These are phyloP conservation scores for Drosophila grimshawi DNA, from an alignment of 1,140 invertebrate genomes.

Conservation along the genomic window DNA sequence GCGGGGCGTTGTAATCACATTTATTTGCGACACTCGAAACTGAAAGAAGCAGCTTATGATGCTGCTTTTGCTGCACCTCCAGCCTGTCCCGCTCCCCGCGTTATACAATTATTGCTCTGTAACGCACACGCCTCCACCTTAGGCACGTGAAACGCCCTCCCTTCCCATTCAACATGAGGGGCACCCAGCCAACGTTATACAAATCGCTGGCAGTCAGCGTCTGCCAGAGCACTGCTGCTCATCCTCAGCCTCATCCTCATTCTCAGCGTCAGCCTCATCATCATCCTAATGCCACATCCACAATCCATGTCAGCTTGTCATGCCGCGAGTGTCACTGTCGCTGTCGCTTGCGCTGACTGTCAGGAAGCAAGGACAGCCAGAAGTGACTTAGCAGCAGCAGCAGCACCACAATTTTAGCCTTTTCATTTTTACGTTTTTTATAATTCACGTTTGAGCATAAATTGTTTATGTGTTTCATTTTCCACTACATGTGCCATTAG, in stretches of 20 bases:
- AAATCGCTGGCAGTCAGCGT: slow-evolving; percentile 56
- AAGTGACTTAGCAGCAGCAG: slow-evolving; percentile 40
- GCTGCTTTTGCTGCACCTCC: not conserved
- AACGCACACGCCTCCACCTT: slow-evolving; percentile 56
- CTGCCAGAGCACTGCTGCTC: slow-evolving; percentile 18
- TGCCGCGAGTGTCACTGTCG: slow-evolving; percentile 37
- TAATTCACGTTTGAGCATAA: slow-evolving; percentile 74
- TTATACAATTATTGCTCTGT: slow-evolving; percentile 74
- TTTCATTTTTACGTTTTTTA: slow-evolving; percentile 75
- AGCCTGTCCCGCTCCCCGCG: slow-evolving; percentile 10
- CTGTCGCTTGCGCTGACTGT: slow-evolving; percentile 7
- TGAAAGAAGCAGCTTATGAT: slow-evolving; percentile 2
- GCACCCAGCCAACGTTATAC: slow-evolving; percentile 60
- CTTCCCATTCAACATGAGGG: not conserved
- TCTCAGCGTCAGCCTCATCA: not conserved
- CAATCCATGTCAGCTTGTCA: slow-evolving; percentile 50
- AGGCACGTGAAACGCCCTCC: slow-evolving; percentile 39
- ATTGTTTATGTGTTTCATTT: slow-evolving; percentile 78
- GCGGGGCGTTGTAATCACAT: slow-evolving; percentile 71
- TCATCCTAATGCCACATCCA: slow-evolving; percentile 10
- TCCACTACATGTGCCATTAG: slow-evolving; percentile 60
- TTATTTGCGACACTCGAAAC: slow-evolving; percentile 75
- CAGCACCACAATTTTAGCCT: slow-evolving; percentile 55
- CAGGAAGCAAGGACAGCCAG: slow-evolving; percentile 7
- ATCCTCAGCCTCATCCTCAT: slow-evolving; percentile 5